Conservation (phyloP, 92 coral and sea anemone genomes). For the Phymanthus crucifer region DNA sequence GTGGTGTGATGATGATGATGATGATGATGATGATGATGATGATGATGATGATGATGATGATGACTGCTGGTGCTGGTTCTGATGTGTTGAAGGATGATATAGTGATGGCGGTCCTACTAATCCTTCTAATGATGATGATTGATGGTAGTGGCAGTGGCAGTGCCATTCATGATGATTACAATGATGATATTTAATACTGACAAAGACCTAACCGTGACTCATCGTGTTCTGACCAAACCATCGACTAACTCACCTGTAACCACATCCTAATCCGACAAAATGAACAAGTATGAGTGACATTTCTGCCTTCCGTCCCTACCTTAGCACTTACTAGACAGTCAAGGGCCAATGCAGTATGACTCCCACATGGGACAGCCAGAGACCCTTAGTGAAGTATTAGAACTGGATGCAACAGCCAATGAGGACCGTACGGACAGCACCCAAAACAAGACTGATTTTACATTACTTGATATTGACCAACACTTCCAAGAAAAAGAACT, state of each 20-base stretch:
- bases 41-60: neutral
- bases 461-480: slow-evolving; percentile 2
- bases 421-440: slow-evolving; percentile 4
- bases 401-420: slow-evolving; percentile 16
- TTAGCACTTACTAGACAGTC: slow-evolving; percentile 24
- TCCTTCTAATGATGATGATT: neutral
- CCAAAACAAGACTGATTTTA: slow-evolving; percentile 4
- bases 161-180: neutral
- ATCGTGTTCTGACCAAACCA: slow-evolving; percentile 9
- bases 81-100: neutral
- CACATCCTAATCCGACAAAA: slow-evolving; percentile 4
- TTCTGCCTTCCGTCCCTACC: slow-evolving; percentile 31
- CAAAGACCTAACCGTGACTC: slow-evolving; percentile 24
- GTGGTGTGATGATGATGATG: neutral
- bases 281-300: slow-evolving; percentile 27
- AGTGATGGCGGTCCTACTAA: neutral
- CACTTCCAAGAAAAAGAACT: neutral
- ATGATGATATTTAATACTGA: slow-evolving; percentile 17
- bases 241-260: slow-evolving; percentile 9
- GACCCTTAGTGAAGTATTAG: slow-evolving; percentile 16
- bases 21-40: neutral
- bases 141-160: neutral
- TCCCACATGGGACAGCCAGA: slow-evolving; percentile 18
- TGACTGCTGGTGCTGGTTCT: neutral
- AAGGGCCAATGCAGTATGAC: slow-evolving; percentile 14